Evolutionary conservation across 2,113 vertebrate species (phyloP).

Genomic region (Columba livia): DNA sequence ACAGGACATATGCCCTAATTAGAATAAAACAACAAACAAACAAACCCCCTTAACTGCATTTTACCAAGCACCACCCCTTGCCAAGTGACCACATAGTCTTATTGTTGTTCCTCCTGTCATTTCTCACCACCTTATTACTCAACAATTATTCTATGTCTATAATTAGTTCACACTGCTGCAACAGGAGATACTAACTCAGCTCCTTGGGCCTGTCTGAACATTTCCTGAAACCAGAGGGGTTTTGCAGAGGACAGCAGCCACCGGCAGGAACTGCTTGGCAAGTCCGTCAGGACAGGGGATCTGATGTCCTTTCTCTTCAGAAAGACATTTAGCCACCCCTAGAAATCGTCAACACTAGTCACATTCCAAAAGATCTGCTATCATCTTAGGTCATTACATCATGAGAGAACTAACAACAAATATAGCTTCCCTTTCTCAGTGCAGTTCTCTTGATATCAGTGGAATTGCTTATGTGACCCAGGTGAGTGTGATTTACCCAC

Average conservation of each 20-base stretch:
- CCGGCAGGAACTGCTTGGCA: not conserved
- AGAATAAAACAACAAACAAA: slow-evolving; percentile 51
- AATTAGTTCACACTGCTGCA: slow-evolving; percentile 37
- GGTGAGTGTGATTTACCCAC: not conserved
- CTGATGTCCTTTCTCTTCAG: not conserved
- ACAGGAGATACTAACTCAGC: not conserved
- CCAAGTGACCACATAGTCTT: slow-evolving; percentile 32
- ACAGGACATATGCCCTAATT: not conserved
- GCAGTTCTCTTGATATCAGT: not conserved
- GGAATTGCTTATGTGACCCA: not conserved
- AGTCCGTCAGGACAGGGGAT: not conserved
- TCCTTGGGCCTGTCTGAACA: not conserved
- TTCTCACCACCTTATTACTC: not conserved
- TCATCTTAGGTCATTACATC: not conserved
- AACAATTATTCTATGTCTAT: slow-evolving; percentile 19
- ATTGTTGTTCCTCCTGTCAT: slow-evolving; percentile 18
- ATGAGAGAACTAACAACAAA: not conserved
- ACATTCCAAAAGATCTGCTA: not conserved
- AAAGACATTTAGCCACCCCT: not conserved
- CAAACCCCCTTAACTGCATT: not conserved
- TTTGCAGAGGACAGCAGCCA: not conserved
- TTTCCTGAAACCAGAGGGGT: not conserved
- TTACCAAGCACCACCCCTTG: not conserved
- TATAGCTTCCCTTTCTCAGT: not conserved
- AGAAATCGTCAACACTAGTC: not conserved